Evolutionary conservation across 2,888 invertebrate species (phyloP), one percentile per base, ranked within the genome.

Genomic region (Syrphus vitripennis): DNA sequence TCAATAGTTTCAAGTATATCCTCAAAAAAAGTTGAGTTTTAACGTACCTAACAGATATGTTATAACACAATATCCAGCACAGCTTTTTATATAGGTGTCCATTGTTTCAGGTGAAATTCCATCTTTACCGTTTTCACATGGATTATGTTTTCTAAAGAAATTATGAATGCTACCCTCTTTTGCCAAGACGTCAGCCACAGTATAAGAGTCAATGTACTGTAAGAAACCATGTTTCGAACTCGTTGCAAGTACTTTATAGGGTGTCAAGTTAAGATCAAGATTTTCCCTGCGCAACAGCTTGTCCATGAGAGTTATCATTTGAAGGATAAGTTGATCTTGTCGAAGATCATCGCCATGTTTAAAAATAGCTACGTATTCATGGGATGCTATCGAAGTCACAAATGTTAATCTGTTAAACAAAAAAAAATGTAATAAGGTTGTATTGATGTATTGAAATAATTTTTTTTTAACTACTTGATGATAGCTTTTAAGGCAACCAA

Each of bases 281-380:
- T 99, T 99, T 93, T 99, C 99, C 89, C 97, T 94, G 50, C 98
- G 94, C 88, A 99, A 92, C 72, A 99, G 92, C 92, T 98, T 98
- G 92, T 99, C 99, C 98, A 99, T 99, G 14, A 99, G 93, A 0
- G 98, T 97, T 48, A 99, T 99, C 94, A 99, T 99, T 93, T 99
- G 99, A 59, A 99, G 93, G 83, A 99, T 97, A 1, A 99, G 94
- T 92, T 99, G 99, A 93, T 99, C 99, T 93, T 99, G 99, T 3
- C 99, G 94, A 69, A 99, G 93, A 91, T 99, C 99, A 92, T 99
- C 99, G 1, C 99, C 99, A 89, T 98, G 96, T 92, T 99, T 99
- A 92, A 99, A 99, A 84, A 99, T 99, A 0, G 98, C 97, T 16
- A 97, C 96, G 92, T 99, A 99, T 40, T 95, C 94, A 45, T 96